Base-by-base conservation (phyloP, 2,888 invertebrate species). In the Epinotia bilunana region DNA sequence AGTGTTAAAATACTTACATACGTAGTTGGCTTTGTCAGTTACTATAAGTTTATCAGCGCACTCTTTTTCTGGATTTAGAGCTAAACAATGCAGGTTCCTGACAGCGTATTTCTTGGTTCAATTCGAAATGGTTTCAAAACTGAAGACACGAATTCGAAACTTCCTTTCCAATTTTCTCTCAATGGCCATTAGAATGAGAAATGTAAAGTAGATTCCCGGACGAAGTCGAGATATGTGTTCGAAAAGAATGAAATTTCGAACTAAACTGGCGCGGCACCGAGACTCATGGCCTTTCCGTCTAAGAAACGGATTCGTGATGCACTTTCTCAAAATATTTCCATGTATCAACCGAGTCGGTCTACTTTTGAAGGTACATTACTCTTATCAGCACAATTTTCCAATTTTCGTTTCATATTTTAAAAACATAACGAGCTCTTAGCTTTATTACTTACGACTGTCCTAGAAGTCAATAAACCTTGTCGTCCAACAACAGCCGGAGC, bases 141-240 rank as follows among this genome's bases (percentile, higher is more conserved):
- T 88, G 87, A 87, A 86, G 90, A 90, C 83, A 86, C 83, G 86
- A 88, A 86, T 86, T 88, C 86, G 90, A 91, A 92, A 91, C 90
- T 93, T 92, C 91, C 88, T 91, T 92, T 93, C 93, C 92, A 93
- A 93, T 93, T 93, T 93, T 92, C 93, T 91, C 88, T 90, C 90
- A 91, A 92, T 93, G 91, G 93, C 93, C 92, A 93, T 94, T 94
- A 93, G 90, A 92, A 93, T 93, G 93, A 93, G 91, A 92, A 94
- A 93, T 93, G 93, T 91, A 93, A 92, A 93, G 90, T 93, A 92
- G 92, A 92, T 92, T 92, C 89, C 87, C 89, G 88, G 85, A 87
- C 87, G 91, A 89, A 91, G 87, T 89, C 91, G 90, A 91, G 91
- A 92, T 93, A 91, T 92, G 91, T 90, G 90, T 92, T 91, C 85